Conservation (phyloP, 2,797 vertebrate genomes). For the Sitta carolinensis region DNA sequence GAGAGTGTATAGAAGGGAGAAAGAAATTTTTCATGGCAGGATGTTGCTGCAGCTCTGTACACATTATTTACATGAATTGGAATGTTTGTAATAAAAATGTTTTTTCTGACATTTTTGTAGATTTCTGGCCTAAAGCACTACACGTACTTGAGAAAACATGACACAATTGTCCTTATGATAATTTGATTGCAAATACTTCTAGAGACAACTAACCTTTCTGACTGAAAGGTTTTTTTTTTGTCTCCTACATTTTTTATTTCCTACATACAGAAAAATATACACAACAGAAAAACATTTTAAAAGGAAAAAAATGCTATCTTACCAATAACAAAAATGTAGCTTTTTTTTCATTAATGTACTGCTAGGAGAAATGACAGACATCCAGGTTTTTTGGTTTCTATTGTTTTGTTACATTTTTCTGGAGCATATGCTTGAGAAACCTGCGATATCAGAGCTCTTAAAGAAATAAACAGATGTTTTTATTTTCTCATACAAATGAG, state of each 20-base stretch:
- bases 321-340: not conserved
- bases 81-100: not conserved
- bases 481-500: not conserved
- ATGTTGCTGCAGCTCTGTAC: not conserved
- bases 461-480: conserved; percentile 16
- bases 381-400: not conserved
- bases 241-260: not conserved
- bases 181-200: not conserved
- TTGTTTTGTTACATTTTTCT: not conserved
- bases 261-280: not conserved
- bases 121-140: not conserved
- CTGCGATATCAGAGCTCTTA: not conserved
- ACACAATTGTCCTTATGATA: not conserved
- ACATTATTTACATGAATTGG: not conserved
- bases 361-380: not conserved
- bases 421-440: not conserved
- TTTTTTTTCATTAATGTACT: not conserved
- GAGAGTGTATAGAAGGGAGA: not conserved
- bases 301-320: not conserved
- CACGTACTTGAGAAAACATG: not conserved
- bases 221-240: not conserved
- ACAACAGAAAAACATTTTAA: not conserved
- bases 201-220: not conserved
- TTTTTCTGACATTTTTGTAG: not conserved
- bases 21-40: not conserved